Evolutionary conservation across 2,797 vertebrate genomes (phyloP).

Genomic region (Echiichthys vipera): DNA sequence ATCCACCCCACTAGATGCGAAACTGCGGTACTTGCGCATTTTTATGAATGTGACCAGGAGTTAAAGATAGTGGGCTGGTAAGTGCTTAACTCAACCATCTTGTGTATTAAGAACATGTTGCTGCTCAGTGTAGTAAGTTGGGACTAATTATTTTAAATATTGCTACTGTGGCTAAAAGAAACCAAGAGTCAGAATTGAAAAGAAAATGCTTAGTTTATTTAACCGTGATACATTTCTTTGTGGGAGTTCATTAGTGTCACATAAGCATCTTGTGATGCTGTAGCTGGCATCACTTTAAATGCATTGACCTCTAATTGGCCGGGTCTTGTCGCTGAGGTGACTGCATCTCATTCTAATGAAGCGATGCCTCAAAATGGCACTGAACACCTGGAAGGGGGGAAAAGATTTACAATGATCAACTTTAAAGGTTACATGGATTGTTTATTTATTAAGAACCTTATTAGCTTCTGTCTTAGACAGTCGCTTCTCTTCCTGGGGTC

Average conservation of each 20-base stretch:
- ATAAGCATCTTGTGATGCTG: constrained; percentile 1
- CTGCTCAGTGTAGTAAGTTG: constrained; percentile 46
- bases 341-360: neutral
- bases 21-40: constrained; percentile 68
- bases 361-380: neutral
- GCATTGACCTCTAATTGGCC: constrained; percentile 4
- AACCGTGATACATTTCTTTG: neutral
- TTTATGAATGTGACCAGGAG: constrained; percentile 67
- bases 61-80: constrained; percentile 78
- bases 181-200: neutral
- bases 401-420: neutral
- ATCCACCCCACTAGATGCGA: constrained; percentile 69
- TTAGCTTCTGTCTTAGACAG: no score
- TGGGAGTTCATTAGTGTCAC: constrained; percentile 11
- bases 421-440: neutral
- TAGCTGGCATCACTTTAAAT: constrained; percentile 3
- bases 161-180: constrained; percentile 29
- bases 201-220: constrained; percentile 27
- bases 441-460: no score
- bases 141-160: constrained; percentile 14
- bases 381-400: constrained; percentile 22
- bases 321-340: neutral
- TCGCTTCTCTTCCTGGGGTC: no score
- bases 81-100: constrained; percentile 67
- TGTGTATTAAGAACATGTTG: constrained; percentile 63